Base-by-base conservation (phyloP, 1,140 invertebrate species). In the Papilio helenus region DNA sequence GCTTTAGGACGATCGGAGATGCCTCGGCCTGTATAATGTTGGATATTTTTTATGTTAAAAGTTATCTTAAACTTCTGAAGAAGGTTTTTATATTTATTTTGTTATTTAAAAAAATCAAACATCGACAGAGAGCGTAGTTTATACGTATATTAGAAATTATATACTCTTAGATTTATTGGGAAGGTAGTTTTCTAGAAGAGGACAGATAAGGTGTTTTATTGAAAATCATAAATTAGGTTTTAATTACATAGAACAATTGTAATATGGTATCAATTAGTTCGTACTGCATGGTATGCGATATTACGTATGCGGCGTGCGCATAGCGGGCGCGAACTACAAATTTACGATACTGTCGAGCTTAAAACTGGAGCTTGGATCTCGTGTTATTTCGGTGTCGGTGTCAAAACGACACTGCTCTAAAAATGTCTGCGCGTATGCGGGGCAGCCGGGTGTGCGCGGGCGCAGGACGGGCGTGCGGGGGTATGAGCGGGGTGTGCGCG, bases 341-440 rank as follows among this genome's bases (percentile, higher is more conserved):
- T 89, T 89, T 88, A 89, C 86, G 86, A 86, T 86, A 83, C 81
- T 88, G 85, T 82, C 76, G 80, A 87, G 86, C 83, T 89, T 72
- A 79, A 77, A 85, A 87, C 85, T 83, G 83, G 84, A 85, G 84
- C 88, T 84, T 86, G 83, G 81, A 86, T 86, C 83, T 85, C 72
- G 82, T 90, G 91, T 92, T 94, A 94, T 93, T 94, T 94, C 89
- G 86, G 92, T 94, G 91, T 90, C 88, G 89, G 89, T 94, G 92
- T 93, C 91, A 94, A 94, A 93, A 90, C 91, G 90, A 91, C 89
- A 93, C 89, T 92, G 91, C 88, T 91, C 92, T 92, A 94, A 93
- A 94, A 93, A 93, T 94, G 90, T 92, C 88, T 90, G 86, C 77
- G 84, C 71, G 81, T 76, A 73, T 76, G 51, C 49, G 82, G 84